These are phyloP conservation scores for Oncorhynchus keta DNA, from an alignment of 2,113 vertebrate genomes.

Conservation along the genomic window DNA sequence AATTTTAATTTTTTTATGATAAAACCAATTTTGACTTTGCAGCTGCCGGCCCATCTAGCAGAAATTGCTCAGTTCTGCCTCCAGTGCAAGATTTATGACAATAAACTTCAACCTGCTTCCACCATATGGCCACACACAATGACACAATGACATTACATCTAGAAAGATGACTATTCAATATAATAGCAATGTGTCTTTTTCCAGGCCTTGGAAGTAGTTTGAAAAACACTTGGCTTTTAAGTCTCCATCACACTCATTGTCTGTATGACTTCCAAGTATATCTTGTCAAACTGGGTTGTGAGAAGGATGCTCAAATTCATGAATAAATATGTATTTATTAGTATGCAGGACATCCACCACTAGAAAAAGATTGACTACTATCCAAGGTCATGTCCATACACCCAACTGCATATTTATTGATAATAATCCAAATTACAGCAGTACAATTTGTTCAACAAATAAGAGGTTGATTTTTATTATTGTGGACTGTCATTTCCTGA, in stretches of 20 bases:
- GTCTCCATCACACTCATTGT: constrained; percentile 2
- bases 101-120: constrained; percentile 61
- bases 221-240: not conserved
- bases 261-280: constrained; percentile 24
- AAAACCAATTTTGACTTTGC: no score
- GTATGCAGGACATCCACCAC: constrained; percentile 60
- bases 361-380: constrained; percentile 69
- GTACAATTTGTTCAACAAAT: constrained; percentile 36
- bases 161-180: constrained; percentile 38
- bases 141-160: constrained; percentile 32
- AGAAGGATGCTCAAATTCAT: constrained; percentile 38
- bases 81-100: no score
- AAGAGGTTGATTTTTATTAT: constrained; percentile 37
- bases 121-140: constrained; percentile 26
- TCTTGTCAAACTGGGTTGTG: constrained; percentile 37
- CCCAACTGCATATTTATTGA: constrained; percentile 74
- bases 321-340: constrained; percentile 70
- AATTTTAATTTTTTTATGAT: no score
- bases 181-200: constrained; percentile 10
- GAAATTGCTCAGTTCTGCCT: no score
- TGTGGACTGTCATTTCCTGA: constrained; percentile 73
- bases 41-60: no score
- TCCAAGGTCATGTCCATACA: constrained; percentile 48
- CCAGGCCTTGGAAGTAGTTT: constrained; percentile 12
- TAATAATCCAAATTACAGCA: constrained; percentile 52